phyloP scores from a whole-genome alignment of 2,888 invertebrate genomes.

The Andricus quercusramuli region DNA sequence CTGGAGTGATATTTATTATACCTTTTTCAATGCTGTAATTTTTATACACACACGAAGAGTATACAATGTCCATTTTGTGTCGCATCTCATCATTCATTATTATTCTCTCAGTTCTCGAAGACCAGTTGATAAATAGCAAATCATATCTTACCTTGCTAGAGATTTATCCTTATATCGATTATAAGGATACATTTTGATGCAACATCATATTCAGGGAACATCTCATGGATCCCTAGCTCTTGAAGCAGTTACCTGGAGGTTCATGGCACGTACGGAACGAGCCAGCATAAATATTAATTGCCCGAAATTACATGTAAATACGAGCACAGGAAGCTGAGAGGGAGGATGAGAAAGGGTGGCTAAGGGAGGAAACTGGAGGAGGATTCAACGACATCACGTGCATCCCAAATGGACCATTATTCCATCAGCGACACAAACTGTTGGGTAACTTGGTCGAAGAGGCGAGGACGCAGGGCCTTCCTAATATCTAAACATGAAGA shows the following conservation, averaged over 20 bases:
- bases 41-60: no score
- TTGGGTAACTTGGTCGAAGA: constrained; percentile 73
- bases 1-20: no score
- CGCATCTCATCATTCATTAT: no score
- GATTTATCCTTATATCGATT: no score
- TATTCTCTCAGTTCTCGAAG: neutral
- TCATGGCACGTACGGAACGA: constrained; percentile 57
- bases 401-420: constrained; percentile 77
- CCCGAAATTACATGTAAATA: constrained; percentile 76
- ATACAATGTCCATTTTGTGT: no score
- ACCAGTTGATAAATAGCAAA: neutral
- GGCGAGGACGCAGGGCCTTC: constrained; percentile 45
- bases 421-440: constrained; percentile 76
- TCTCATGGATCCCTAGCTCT: neutral
- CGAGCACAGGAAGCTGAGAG: constrained; percentile 59
- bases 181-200: neutral
- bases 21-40: no score
- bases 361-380: constrained; percentile 52
- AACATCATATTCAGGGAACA: neutral
- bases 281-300: constrained; percentile 76
- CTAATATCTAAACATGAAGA: constrained; percentile 17
- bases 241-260: constrained; percentile 43
- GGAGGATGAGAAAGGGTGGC: constrained; percentile 36
- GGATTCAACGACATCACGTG: constrained; percentile 70
- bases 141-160: no score